Conservation (phyloP, 2,888 invertebrate genomes). For the Rotaria sp. region DNA sequence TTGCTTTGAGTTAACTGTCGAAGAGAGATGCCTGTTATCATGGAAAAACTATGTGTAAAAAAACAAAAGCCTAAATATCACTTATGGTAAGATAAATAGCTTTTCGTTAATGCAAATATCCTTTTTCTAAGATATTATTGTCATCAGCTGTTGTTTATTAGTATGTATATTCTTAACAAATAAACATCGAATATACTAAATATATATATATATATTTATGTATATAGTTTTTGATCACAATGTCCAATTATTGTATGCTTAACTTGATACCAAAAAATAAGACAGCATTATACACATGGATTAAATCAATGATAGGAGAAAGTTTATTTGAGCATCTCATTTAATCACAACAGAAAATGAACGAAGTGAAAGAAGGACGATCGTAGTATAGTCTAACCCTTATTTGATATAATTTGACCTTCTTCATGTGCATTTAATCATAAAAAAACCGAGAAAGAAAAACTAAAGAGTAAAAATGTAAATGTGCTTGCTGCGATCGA, state of each 20-base stretch:
- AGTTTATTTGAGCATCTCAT: not conserved
- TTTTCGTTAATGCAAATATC: not conserved
- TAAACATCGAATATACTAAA: no score
- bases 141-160: not conserved
- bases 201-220: no score
- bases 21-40: not conserved
- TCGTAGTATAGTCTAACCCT: not conserved
- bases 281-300: not conserved
- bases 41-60: not conserved
- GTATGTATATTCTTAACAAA: not conserved
- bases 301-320: conserved; percentile 2
- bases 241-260: not conserved
- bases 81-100: not conserved
- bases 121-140: not conserved
- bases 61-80: not conserved
- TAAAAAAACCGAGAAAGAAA: not conserved
- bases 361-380: not conserved
- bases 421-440: not conserved
- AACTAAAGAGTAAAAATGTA: not conserved
- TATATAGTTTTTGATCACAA: no score
- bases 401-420: not conserved
- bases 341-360: not conserved
- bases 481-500: not conserved
- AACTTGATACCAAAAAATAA: not conserved
- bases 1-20: not conserved